Evolutionary conservation across 2,113 vertebrate genomes (phyloP).

Genomic region (Silurus asotus): DNA sequence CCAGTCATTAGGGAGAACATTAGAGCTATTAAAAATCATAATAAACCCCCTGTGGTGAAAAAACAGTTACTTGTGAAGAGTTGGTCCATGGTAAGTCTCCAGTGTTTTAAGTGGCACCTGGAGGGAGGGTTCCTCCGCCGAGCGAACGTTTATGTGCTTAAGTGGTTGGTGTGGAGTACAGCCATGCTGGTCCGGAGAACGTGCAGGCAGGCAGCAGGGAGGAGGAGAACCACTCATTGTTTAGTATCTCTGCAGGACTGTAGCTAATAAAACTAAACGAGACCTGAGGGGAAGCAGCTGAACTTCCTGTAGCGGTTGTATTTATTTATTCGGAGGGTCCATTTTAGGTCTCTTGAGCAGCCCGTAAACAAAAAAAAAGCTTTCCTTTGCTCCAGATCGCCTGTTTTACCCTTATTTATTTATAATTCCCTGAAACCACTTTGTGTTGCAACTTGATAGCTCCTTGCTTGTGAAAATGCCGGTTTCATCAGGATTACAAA

Average conservation of each 20-base stretch:
- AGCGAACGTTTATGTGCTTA: slow-evolving; percentile 37
- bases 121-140: slow-evolving; percentile 1
- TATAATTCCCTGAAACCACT: slow-evolving; percentile 73
- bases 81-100: neutral
- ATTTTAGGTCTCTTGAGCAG: slow-evolving; percentile 72
- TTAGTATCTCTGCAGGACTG: slow-evolving; percentile 74
- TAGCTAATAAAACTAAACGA: slow-evolving; percentile 76
- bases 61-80: neutral
- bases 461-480: slow-evolving; percentile 71
- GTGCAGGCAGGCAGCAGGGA: slow-evolving; percentile 32
- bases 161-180: slow-evolving; percentile 12
- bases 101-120: slow-evolving; percentile 22
- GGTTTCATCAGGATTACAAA: slow-evolving; percentile 59
- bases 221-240: slow-evolving; percentile 57
- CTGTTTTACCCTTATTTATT: slow-evolving; percentile 71
- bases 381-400: slow-evolving; percentile 62
- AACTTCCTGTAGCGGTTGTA: slow-evolving; percentile 76
- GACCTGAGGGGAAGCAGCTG: slow-evolving; percentile 70
- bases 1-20: slow-evolving; percentile 20
- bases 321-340: slow-evolving; percentile 76
- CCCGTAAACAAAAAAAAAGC: slow-evolving; percentile 73
- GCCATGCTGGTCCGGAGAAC: slow-evolving; percentile 31
- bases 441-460: slow-evolving; percentile 74
- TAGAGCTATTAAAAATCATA: slow-evolving; percentile 30
- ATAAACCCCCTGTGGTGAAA: slow-evolving; percentile 17